Evolutionary conservation across 2,113 vertebrate species (phyloP).

Genomic region (Oreochromis tanganicae): DNA sequence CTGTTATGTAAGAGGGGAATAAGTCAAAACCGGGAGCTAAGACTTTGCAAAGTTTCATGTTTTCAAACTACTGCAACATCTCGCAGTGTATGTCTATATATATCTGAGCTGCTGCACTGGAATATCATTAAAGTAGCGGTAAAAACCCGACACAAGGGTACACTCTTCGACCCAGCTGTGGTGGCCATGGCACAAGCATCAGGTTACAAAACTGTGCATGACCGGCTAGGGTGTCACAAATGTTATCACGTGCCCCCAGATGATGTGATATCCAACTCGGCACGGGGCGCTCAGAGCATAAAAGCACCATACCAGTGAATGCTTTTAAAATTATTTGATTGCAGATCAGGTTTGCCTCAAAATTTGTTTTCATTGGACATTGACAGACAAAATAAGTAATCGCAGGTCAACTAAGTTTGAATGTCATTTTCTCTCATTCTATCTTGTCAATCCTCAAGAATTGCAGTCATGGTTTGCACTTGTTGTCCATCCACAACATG

Average conservation of each 20-base stretch:
- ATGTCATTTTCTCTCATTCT: neutral
- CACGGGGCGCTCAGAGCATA: neutral
- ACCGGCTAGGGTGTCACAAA: neutral
- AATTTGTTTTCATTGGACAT: neutral
- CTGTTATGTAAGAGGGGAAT: too few relatives aligned
- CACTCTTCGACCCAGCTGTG: neutral
- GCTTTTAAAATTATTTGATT: neutral
- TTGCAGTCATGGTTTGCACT: neutral
- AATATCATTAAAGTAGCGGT: neutral
- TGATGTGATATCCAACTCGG: neutral
- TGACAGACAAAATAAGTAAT: neutral
- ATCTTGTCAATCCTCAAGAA: neutral
- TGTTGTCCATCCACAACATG: constrained; percentile 2
- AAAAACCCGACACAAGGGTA: neutral
- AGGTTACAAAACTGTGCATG: neutral
- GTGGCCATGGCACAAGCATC: too few relatives aligned
- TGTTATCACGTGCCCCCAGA: neutral
- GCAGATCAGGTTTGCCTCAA: neutral
- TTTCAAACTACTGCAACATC: neutral
- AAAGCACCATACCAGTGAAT: neutral
- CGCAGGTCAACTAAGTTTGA: neutral
- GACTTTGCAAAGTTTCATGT: neutral
- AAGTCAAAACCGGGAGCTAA: too few relatives aligned
- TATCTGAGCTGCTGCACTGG: neutral
- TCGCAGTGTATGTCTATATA: too few relatives aligned